Evolutionary conservation across 1,140 invertebrate genomes (phyloP).

Genomic region (Periplaneta americana): DNA sequence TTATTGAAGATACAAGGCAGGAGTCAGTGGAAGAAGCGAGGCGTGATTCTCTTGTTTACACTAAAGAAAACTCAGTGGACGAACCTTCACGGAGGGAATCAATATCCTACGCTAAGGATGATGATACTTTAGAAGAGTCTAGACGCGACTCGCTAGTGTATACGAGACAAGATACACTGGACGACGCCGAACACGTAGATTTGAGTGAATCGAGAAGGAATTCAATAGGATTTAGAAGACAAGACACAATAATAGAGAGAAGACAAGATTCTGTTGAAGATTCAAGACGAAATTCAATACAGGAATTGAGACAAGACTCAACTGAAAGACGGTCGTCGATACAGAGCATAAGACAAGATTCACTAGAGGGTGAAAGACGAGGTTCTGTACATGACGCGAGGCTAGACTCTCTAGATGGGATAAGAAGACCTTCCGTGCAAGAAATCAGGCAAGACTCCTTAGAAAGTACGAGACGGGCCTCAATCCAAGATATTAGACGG

Average conservation of each 20-base stretch:
- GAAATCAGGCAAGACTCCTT: not conserved
- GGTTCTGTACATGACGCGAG: not conserved
- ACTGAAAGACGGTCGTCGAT: no score
- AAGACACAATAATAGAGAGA: no score
- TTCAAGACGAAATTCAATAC: no score
- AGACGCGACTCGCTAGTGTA: not conserved
- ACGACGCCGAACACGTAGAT: no score
- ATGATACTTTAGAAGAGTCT: not conserved
- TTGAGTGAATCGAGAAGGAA: no score
- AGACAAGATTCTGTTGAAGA: no score
- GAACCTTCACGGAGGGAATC: not conserved
- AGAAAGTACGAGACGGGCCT: not conserved
- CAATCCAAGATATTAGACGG: not conserved
- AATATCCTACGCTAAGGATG: not conserved
- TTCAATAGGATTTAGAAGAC: no score
- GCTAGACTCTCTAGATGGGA: not conserved
- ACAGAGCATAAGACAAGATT: not conserved
- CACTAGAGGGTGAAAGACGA: not conserved
- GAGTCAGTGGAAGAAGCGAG: no score
- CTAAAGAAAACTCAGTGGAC: not conserved
- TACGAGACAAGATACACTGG: not conserved
- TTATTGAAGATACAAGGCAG: no score
- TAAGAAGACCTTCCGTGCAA: not conserved
- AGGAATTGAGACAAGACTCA: no score
- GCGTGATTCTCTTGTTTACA: not conserved